phyloP scores from a whole-genome alignment of 1,140 invertebrate genomes.

The Sitobion miscanthi region DNA sequence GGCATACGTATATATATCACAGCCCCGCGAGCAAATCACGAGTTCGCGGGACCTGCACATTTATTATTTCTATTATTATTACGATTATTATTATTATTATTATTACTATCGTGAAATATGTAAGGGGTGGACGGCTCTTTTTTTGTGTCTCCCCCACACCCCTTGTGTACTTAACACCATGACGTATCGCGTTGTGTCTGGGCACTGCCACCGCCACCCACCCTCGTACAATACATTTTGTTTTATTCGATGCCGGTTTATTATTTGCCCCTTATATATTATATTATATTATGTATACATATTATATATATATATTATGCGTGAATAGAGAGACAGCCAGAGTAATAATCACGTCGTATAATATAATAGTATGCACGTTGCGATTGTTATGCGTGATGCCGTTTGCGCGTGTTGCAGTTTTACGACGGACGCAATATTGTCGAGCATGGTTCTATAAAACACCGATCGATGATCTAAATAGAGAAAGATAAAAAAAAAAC shows the following conservation, averaged over 20 bases:
- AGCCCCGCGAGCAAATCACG: constrained; percentile 37
- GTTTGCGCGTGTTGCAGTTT: neutral
- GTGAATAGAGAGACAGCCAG: neutral
- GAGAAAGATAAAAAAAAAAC: neutral
- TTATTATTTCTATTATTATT: constrained; percentile 53
- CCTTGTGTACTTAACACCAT: constrained; percentile 57
- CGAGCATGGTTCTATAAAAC: neutral
- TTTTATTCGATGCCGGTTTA: constrained; percentile 54
- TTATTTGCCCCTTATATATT: constrained; percentile 53
- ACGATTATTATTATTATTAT: constrained; percentile 41
- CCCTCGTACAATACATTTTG: constrained; percentile 34
- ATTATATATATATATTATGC: neutral
- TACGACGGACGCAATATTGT: neutral
- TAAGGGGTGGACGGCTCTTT: constrained; percentile 44
- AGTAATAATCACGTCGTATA: constrained; percentile 26
- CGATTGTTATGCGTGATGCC: constrained; percentile 5
- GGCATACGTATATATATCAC: neutral
- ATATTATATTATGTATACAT: constrained; percentile 7
- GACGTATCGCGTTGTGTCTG: constrained; percentile 54
- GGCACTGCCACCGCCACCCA: neutral
- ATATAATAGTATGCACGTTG: constrained; percentile 11
- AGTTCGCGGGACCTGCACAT: constrained; percentile 49
- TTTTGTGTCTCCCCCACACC: constrained; percentile 35
- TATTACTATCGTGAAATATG: constrained; percentile 52
- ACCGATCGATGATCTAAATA: neutral